phyloP scores from a whole-genome alignment of 2,888 invertebrate species.

The Oxytorus armatus region DNA sequence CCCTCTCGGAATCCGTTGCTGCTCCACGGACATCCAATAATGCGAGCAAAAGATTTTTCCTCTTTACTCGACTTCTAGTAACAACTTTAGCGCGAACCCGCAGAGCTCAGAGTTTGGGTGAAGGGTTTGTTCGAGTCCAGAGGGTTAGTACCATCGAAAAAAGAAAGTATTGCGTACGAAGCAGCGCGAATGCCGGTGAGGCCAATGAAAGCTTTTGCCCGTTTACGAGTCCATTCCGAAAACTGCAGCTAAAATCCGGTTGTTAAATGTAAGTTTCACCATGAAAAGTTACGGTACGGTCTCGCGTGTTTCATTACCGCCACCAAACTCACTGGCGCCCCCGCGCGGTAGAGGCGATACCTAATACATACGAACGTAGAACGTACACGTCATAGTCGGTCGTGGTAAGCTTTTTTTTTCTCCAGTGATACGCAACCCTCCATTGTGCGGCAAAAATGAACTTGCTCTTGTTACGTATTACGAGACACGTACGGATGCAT shows the following conservation, averaged over 20 bases:
- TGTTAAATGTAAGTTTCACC: constrained; percentile 66
- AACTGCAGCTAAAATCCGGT: constrained; percentile 58
- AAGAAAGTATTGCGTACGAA: not conserved
- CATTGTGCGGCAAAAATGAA: constrained; percentile 12
- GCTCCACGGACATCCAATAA: too few relatives aligned
- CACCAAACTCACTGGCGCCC: constrained; percentile 3
- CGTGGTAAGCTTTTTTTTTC: not conserved
- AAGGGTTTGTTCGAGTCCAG: too few relatives aligned
- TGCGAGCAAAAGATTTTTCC: too few relatives aligned
- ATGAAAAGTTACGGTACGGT: constrained; percentile 65
- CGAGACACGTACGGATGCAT: constrained; percentile 6
- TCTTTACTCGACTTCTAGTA: too few relatives aligned
- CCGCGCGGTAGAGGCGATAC: too few relatives aligned
- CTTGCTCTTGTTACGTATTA: constrained; percentile 33
- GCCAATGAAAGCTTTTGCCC: not conserved
- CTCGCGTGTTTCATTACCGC: constrained; percentile 52
- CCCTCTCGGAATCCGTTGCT: too few relatives aligned
- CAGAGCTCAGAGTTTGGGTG: too few relatives aligned
- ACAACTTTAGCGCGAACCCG: not conserved
- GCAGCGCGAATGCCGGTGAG: not conserved
- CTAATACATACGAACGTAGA: constrained; percentile 2
- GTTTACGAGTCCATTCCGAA: constrained; percentile 63
- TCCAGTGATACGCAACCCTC: not conserved
- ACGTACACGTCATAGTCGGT: not conserved
- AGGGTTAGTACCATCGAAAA: not conserved